phyloP scores from a whole-genome alignment of 2,888 invertebrate genomes.

The Lasioglossum villosulum region DNA sequence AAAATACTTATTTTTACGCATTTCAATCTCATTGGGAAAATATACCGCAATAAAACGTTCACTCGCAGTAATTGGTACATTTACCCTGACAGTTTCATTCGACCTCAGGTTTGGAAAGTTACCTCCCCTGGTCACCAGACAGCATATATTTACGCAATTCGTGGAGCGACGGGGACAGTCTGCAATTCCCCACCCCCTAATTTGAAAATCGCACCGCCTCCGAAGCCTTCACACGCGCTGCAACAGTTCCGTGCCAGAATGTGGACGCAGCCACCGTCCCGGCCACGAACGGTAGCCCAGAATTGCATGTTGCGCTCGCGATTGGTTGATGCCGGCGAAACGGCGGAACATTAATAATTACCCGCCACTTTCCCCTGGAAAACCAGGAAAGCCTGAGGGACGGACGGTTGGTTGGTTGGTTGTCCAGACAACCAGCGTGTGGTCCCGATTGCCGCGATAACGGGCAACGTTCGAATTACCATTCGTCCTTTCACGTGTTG shows the following conservation, averaged over 20 bases:
- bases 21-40: too few species aligned
- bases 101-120: neutral
- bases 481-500: constrained; percentile 57
- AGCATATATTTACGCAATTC: neutral
- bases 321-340: constrained; percentile 39
- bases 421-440: constrained; percentile 25
- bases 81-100: neutral
- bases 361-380: constrained; percentile 54
- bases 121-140: neutral
- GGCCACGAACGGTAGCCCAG: constrained; percentile 39
- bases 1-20: too few species aligned
- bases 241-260: constrained; percentile 1
- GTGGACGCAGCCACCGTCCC: constrained; percentile 30
- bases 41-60: too few species aligned
- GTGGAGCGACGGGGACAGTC: neutral
- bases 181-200: constrained; percentile 15
- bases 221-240: constrained; percentile 35
- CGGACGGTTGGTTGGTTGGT: constrained; percentile 17
- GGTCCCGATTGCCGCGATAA: constrained; percentile 51
- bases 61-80: too few species aligned
- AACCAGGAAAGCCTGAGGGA: constrained; percentile 57
- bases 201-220: constrained; percentile 23
- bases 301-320: constrained; percentile 35
- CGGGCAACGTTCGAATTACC: constrained; percentile 56
- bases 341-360: constrained; percentile 55